Evolutionary conservation across 2,888 invertebrate species (phyloP).

Genomic region (Dendrolimus pini): DNA sequence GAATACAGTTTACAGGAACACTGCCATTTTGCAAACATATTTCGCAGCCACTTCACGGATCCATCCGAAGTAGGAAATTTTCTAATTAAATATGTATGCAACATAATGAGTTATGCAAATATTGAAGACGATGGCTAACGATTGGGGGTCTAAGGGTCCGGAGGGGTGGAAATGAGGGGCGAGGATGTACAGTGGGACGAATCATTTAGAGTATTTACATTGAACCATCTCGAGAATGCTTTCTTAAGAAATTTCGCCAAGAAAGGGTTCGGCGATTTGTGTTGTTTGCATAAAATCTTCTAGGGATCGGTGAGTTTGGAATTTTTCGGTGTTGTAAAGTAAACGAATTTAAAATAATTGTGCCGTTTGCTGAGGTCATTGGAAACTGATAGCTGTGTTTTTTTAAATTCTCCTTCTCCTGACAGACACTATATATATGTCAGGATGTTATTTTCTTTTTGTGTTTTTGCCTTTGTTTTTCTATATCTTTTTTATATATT

Average conservation of each 20-base stretch:
- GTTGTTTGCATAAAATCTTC: conserved; percentile 22
- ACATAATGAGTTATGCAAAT: conserved; percentile 72
- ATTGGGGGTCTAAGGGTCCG: conserved; percentile 23
- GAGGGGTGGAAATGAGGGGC: conserved; percentile 12
- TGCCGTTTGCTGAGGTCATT: too few species aligned
- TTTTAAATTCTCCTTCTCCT: too few species aligned
- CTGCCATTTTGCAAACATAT: neutral
- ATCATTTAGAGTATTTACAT: conserved; percentile 44
- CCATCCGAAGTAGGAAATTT: conserved; percentile 52
- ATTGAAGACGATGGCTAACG: conserved; percentile 60
- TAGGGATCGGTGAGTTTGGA: conserved; percentile 11
- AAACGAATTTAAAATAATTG: neutral
- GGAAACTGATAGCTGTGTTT: too few species aligned
- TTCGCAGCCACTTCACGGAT: neutral
- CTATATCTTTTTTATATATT: too few species aligned
- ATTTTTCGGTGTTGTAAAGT: conserved; percentile 1
- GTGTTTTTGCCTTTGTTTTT: too few species aligned
- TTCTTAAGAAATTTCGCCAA: conserved; percentile 31
- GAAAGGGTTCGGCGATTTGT: conserved; percentile 27
- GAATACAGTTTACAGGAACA: too few species aligned
- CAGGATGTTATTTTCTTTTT: too few species aligned
- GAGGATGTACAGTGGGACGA: conserved; percentile 39
- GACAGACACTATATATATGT: too few species aligned
- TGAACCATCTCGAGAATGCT: conserved; percentile 25
- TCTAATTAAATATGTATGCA: conserved; percentile 74